Percentiles rank a stretch among this genome's conserved stretches.
Conservation (phyloP, 2,797 vertebrate species). For the Philypnodon macrostomus region DNA sequence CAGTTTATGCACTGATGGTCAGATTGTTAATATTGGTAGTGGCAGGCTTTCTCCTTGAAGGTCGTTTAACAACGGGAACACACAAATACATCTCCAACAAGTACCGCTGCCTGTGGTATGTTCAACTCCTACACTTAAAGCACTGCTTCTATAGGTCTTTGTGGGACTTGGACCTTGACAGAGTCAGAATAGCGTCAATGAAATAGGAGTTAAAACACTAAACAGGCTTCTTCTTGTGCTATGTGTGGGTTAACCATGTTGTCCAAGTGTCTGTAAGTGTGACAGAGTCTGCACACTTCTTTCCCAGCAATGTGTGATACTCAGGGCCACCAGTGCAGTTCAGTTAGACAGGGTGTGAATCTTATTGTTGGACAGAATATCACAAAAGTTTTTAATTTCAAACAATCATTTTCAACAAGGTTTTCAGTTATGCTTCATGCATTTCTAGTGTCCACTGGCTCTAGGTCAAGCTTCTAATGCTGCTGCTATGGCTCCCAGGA, state of each 20-base stretch:
- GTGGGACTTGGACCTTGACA: conserved; percentile 51
- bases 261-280: conserved; percentile 24
- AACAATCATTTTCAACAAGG: too few species aligned
- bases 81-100: conserved; percentile 34
- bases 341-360: too few species aligned
- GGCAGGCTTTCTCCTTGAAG: conserved; percentile 45
- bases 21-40: conserved; percentile 41
- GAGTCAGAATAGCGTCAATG: conserved; percentile 28
- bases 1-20: conserved; percentile 12
- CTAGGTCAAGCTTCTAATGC: conserved; percentile 33
- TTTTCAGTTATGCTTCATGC: not conserved
- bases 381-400: too few species aligned
- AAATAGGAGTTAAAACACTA: conserved; percentile 48
- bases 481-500: conserved; percentile 61
- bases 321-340: not conserved
- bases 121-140: conserved; percentile 36
- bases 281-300: conserved; percentile 23
- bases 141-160: conserved; percentile 32
- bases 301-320: not conserved
- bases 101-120: not conserved
- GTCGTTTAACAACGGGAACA: conserved; percentile 58
- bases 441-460: conserved; percentile 24
- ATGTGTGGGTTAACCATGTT: conserved; percentile 32
- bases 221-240: conserved; percentile 31
- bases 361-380: too few species aligned